phyloP scores from a whole-genome alignment of 2,888 invertebrate species.

The Seira ritae region DNA sequence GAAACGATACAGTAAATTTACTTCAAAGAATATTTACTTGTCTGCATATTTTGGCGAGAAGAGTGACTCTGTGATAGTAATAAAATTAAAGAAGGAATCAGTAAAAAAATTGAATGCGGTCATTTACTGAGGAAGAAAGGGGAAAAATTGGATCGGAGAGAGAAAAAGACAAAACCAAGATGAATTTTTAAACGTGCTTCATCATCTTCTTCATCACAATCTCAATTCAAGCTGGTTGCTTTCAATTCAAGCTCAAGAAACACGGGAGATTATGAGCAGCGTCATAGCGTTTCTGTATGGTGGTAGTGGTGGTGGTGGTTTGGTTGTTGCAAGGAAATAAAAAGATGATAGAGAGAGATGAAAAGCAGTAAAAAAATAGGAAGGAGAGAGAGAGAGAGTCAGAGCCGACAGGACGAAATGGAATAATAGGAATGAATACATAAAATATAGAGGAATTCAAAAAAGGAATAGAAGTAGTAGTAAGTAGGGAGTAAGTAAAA shows the following conservation, averaged over 20 bases:
- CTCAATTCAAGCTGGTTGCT: neutral
- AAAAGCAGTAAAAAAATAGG: conserved; percentile 56
- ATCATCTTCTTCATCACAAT: neutral
- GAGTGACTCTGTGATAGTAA: conserved; percentile 8
- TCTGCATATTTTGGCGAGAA: too few species aligned
- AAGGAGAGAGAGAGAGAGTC: conserved; percentile 28
- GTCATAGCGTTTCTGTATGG: too few species aligned
- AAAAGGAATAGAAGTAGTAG: conserved; percentile 45
- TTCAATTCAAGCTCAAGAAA: neutral
- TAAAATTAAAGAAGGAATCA: conserved; percentile 50
- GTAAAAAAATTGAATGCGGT: conserved; percentile 47
- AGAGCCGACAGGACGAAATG: neutral
- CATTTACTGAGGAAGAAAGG: conserved; percentile 34
- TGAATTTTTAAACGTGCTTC: conserved; percentile 36
- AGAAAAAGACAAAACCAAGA: conserved; percentile 45
- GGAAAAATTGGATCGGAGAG: conserved; percentile 52
- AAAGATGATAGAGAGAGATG: conserved; percentile 63
- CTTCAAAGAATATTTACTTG: too few species aligned
- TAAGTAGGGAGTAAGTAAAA: conserved; percentile 33
- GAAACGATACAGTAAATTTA: too few species aligned
- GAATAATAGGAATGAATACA: conserved; percentile 50
- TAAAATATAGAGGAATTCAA: conserved; percentile 53
- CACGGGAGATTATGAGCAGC: neutral
- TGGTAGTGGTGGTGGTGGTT: conserved; percentile 45
- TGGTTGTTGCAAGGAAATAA: conserved; percentile 48